Conservation (phyloP, 53 echinoderm and acorn worm genomes). For the Patiria pectinifera region DNA sequence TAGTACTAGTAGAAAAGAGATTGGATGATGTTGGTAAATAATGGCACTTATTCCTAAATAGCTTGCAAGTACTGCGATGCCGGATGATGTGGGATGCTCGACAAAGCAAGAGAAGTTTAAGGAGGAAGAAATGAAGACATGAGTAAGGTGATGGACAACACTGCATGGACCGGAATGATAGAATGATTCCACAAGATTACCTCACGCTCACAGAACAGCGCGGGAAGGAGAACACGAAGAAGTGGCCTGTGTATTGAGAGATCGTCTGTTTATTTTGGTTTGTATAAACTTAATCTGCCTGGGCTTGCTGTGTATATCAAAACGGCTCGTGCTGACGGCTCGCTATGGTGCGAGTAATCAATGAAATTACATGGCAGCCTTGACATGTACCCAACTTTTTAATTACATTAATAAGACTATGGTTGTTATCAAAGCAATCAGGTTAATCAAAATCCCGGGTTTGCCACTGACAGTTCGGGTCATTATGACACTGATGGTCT, state of each 20-base stretch:
- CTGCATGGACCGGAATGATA: not conserved
- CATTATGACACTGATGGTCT: not conserved
- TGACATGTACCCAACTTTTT: constrained; percentile 43
- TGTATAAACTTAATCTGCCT: constrained; percentile 26
- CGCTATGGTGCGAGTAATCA: constrained; percentile 19
- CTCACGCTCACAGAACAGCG: not conserved
- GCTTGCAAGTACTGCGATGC: too few species aligned
- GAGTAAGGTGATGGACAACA: not conserved
- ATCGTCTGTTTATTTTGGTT: constrained; percentile 30
- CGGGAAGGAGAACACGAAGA: not conserved
- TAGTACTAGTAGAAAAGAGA: not conserved
- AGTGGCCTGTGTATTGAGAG: not conserved
- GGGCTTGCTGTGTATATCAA: not conserved
- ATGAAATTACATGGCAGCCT: constrained; percentile 15
- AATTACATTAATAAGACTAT: constrained; percentile 62
- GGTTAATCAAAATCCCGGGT: constrained; percentile 31
- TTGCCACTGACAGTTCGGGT: not conserved
- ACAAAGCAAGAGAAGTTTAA: not conserved
- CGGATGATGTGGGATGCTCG: not conserved
- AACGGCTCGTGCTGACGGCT: not conserved
- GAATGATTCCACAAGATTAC: not conserved
- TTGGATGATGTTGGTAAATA: too few species aligned
- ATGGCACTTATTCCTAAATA: too few species aligned
- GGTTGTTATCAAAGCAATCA: constrained; percentile 56
- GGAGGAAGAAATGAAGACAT: not conserved